These are phyloP conservation scores for Sisyra nigra DNA, from an alignment of 2,888 invertebrate genomes.

Conservation along the genomic window DNA sequence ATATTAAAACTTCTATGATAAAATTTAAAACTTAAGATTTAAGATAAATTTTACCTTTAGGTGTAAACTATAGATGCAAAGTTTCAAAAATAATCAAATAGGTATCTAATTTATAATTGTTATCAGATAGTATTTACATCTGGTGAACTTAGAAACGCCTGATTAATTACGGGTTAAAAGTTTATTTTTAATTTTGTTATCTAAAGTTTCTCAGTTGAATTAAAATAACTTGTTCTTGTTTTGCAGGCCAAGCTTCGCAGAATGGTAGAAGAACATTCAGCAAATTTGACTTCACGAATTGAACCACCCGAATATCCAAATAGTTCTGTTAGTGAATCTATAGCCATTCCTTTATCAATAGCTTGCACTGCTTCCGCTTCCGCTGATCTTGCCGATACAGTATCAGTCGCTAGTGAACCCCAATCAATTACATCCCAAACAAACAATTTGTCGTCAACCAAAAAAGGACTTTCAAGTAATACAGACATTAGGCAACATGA, in stretches of 20 bases:
- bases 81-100: too few species aligned
- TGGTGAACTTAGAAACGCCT: too few species aligned
- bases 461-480: slow-evolving; percentile 3
- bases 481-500: slow-evolving; percentile 2
- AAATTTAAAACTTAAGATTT: too few species aligned
- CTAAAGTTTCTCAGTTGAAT: background rate
- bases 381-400: slow-evolving; percentile 5
- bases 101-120: too few species aligned
- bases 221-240: slow-evolving; percentile 4
- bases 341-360: slow-evolving; percentile 18
- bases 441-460: slow-evolving; percentile 7
- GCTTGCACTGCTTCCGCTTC: slow-evolving; percentile 16
- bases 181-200: background rate
- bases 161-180: too few species aligned
- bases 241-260: slow-evolving; percentile 62
- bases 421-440: too few species aligned
- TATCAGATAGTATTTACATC: too few species aligned
- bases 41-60: too few species aligned
- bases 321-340: slow-evolving; percentile 29
- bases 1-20: too few species aligned
- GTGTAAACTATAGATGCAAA: too few species aligned
- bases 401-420: too few species aligned
- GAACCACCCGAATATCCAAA: slow-evolving; percentile 19
- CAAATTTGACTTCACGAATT: slow-evolving; percentile 25
- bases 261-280: slow-evolving; percentile 75